These are phyloP conservation scores for Sebastes steindachneri DNA, from an alignment of 2,797 vertebrate species.

Conservation along the genomic window DNA sequence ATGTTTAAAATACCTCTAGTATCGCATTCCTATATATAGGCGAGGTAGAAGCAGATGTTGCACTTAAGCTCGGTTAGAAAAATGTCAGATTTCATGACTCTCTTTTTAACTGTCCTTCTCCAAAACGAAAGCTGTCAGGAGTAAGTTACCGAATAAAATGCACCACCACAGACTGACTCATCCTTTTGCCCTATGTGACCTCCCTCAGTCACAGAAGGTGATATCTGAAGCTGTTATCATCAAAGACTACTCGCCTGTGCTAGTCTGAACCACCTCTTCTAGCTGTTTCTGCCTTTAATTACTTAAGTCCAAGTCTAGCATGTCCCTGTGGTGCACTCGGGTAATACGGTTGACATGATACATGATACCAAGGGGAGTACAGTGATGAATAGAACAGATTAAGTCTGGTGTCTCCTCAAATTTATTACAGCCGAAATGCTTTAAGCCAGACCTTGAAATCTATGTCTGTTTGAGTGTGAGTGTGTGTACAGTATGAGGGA, in stretches of 20 bases:
- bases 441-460: neutral
- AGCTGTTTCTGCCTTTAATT: neutral
- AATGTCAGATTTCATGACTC: neutral
- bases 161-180: neutral
- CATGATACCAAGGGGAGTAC: neutral
- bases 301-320: neutral
- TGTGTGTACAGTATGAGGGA: neutral
- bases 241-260: neutral
- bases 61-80: neutral
- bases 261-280: neutral
- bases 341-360: conserved; percentile 16
- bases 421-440: conserved; percentile 15
- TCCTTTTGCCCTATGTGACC: neutral
- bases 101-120: neutral
- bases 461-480: neutral
- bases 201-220: neutral
- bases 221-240: neutral
- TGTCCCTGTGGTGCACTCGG: neutral
- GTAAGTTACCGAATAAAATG: neutral
- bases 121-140: neutral
- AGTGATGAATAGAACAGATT: conserved; percentile 27
- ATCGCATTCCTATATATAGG: neutral
- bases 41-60: neutral
- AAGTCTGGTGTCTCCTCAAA: conserved; percentile 13
- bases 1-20: neutral